phyloP scores from a whole-genome alignment of 2,797 vertebrate species.

The Eulemur coronatus region DNA sequence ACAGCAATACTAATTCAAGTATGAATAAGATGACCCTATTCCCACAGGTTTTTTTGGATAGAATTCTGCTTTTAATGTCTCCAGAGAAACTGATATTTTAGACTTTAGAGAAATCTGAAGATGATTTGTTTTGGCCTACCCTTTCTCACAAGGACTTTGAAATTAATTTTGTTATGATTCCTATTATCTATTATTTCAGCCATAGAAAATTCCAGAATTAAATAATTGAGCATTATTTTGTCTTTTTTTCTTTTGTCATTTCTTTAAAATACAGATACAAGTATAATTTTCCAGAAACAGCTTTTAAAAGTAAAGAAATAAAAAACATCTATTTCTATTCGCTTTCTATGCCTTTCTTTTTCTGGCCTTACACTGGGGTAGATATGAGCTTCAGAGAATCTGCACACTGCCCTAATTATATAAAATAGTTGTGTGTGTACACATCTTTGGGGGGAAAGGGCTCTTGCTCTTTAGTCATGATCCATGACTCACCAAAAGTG shows the following conservation, averaged over 20 bases:
- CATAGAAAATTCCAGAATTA: conserved; percentile 35
- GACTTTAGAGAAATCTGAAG: neutral
- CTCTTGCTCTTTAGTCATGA: neutral
- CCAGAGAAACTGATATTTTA: neutral
- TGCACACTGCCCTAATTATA: neutral
- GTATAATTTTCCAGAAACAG: conserved; percentile 3
- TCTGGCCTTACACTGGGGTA: neutral
- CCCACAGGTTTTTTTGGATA: neutral
- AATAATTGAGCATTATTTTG: conserved; percentile 19
- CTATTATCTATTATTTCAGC: neutral
- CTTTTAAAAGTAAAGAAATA: conserved; percentile 16
- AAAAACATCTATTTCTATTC: neutral
- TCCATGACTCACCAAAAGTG: neutral
- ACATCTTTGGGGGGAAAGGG: neutral
- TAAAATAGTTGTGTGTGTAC: neutral
- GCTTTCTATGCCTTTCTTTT: neutral
- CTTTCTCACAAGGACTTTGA: neutral
- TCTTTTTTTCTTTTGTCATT: neutral
- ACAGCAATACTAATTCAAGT: neutral
- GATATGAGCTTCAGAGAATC: neutral
- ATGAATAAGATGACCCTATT: neutral
- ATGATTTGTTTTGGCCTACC: neutral
- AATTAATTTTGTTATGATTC: conserved; percentile 22
- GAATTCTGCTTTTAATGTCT: conserved; percentile 2
- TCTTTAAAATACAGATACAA: neutral